Percentiles rank a stretch among this genome's conserved stretches.
Evolutionary conservation across 2,888 invertebrate genomes (phyloP).

Genomic region (Cantharis lateralis): DNA sequence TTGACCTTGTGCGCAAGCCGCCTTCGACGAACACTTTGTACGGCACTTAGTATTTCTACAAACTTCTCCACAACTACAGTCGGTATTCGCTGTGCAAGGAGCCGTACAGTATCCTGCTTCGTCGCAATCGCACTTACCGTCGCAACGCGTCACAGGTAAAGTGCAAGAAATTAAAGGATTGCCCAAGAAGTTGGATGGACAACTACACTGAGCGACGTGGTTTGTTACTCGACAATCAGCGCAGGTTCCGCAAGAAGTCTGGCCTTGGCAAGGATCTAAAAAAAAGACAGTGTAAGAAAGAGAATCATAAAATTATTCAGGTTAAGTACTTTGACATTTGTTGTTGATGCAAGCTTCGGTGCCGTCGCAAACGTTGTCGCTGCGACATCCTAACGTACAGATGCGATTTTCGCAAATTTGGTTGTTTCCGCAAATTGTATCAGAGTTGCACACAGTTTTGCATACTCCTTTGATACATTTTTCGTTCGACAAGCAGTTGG

Average conservation of each 20-base stretch:
- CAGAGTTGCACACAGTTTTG: slow-evolving; percentile 84
- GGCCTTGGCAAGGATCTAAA: slow-evolving; percentile 78
- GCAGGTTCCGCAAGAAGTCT: slow-evolving; percentile 79
- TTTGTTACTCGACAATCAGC: slow-evolving; percentile 81
- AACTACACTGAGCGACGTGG: slow-evolving; percentile 86
- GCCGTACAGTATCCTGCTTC: slow-evolving; percentile 79
- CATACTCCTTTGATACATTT: slow-evolving; percentile 84
- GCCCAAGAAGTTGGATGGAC: slow-evolving; percentile 79
- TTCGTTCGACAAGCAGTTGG: slow-evolving; percentile 82
- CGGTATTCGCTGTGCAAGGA: slow-evolving; percentile 66
- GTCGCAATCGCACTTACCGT: slow-evolving; percentile 79
- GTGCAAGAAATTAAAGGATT: slow-evolving; percentile 81
- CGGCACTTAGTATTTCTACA: slow-evolving; percentile 77
- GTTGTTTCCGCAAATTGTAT: slow-evolving; percentile 76
- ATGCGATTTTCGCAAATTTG: slow-evolving; percentile 88
- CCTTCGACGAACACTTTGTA: slow-evolving; percentile 69
- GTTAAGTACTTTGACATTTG: slow-evolving; percentile 73
- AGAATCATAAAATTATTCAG: neutral
- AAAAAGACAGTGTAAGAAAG: slow-evolving; percentile 15
- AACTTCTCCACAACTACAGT: slow-evolving; percentile 83
- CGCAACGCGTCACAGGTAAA: slow-evolving; percentile 72
- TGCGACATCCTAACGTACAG: slow-evolving; percentile 85
- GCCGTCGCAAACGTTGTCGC: slow-evolving; percentile 76
- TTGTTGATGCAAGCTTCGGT: slow-evolving; percentile 81
- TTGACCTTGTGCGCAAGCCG: slow-evolving; percentile 76